These are phyloP conservation scores for Gymnorhina tibicen DNA, from an alignment of 2,113 vertebrate species.

Conservation along the genomic window DNA sequence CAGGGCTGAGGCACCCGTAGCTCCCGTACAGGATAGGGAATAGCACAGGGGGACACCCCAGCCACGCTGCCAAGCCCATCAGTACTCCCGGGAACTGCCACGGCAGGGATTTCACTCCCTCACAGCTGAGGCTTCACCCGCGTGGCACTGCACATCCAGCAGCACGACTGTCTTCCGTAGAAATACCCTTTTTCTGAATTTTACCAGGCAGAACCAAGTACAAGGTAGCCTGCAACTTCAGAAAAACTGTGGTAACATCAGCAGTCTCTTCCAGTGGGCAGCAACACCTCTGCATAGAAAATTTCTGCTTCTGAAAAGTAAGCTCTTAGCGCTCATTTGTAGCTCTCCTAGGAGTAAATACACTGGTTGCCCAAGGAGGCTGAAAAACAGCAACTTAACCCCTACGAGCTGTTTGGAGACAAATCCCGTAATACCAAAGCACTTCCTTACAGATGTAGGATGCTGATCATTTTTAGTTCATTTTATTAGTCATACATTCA, in stretches of 20 bases:
- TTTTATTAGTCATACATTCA: background rate
- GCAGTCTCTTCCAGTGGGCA: background rate
- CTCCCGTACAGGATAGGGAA: accelerated
- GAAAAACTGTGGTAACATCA: background rate
- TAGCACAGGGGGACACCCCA: background rate
- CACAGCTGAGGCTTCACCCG: accelerated
- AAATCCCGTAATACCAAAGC: accelerated
- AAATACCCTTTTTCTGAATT: background rate
- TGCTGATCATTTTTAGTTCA: background rate
- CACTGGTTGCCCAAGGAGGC: background rate
- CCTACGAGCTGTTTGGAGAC: background rate
- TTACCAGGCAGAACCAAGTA: background rate
- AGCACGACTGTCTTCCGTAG: background rate
- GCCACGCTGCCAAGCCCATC: accelerated
- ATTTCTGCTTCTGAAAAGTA: background rate
- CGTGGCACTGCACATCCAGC: background rate
- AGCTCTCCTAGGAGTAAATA: background rate
- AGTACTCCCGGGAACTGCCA: accelerated
- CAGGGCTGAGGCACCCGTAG: background rate
- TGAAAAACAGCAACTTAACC: background rate
- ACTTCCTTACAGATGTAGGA: background rate
- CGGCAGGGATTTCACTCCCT: background rate
- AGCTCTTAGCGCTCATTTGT: background rate
- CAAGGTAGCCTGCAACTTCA: background rate
- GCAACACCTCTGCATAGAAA: background rate